phyloP scores from a whole-genome alignment of 1,140 invertebrate genomes.

The Maconellicoccus hirsutus region DNA sequence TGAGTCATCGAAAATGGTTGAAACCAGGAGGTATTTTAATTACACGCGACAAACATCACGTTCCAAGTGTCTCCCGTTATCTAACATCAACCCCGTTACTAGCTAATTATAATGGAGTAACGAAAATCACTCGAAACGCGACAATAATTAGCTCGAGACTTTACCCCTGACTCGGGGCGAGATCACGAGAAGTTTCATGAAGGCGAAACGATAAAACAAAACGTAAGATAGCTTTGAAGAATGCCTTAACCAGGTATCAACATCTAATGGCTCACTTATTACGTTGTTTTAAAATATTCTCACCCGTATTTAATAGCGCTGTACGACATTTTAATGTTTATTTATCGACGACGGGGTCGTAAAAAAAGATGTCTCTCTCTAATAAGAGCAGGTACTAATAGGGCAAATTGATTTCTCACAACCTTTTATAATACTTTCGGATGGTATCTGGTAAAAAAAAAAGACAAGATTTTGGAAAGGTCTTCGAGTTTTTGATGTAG shows the following conservation, averaged over 20 bases:
- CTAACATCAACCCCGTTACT: neutral
- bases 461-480: slow-evolving; percentile 14
- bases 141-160: neutral
- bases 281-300: slow-evolving; percentile 18
- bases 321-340: slow-evolving; percentile 22
- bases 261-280: slow-evolving; percentile 16
- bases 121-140: neutral
- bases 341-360: slow-evolving; percentile 17
- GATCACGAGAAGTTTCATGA: too few species aligned
- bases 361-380: slow-evolving; percentile 20
- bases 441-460: neutral
- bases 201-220: slow-evolving; percentile 3
- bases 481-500: slow-evolving; percentile 6
- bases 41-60: neutral
- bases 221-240: neutral
- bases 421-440: slow-evolving; percentile 14
- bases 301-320: slow-evolving; percentile 21
- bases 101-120: slow-evolving; percentile 4
- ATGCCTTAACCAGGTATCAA: slow-evolving; percentile 13
- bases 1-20: neutral
- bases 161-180: too few species aligned
- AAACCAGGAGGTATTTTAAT: neutral
- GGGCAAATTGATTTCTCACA: slow-evolving; percentile 21
- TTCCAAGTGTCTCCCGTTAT: too few species aligned
- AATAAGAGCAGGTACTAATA: slow-evolving; percentile 22